Evolutionary conservation across 2,113 vertebrate genomes (phyloP).

Genomic region (Eclectus roratus): DNA sequence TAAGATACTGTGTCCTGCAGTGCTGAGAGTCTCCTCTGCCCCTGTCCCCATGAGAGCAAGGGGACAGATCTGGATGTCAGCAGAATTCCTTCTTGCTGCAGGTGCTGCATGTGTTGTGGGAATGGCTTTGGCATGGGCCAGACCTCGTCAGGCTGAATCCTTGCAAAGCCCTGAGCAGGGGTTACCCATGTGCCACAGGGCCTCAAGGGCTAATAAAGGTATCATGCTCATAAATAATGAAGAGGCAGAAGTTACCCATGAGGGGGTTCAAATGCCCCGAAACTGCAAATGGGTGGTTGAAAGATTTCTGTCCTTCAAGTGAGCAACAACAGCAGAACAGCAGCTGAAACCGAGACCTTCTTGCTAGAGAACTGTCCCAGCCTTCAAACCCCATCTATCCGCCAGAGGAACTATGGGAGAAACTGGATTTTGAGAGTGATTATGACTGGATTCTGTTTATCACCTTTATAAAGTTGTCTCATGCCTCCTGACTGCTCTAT

Average conservation of each 20-base stretch:
- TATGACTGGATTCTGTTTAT: neutral
- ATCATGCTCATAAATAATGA: neutral
- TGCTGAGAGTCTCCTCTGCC: neutral
- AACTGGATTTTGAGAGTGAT: neutral
- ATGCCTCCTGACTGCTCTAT: neutral
- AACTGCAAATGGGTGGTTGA: neutral
- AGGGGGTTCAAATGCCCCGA: neutral
- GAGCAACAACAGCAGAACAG: neutral
- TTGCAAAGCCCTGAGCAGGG: neutral
- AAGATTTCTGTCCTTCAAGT: neutral
- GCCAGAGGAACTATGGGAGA: neutral
- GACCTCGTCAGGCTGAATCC: neutral
- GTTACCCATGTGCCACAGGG: neutral
- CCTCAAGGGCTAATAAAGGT: neutral
- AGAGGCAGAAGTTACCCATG: neutral
- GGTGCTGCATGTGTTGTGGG: accelerated
- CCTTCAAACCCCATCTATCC: neutral
- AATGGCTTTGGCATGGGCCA: neutral
- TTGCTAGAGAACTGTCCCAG: neutral
- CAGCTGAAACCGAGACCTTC: neutral
- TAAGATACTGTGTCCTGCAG: accelerated
- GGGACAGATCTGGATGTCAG: neutral
- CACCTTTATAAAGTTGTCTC: neutral
- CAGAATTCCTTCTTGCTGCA: neutral
- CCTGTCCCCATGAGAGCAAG: accelerated